Conservation (phyloP, 2,888 invertebrate species). For the Eupithecia subumbrata region DNA sequence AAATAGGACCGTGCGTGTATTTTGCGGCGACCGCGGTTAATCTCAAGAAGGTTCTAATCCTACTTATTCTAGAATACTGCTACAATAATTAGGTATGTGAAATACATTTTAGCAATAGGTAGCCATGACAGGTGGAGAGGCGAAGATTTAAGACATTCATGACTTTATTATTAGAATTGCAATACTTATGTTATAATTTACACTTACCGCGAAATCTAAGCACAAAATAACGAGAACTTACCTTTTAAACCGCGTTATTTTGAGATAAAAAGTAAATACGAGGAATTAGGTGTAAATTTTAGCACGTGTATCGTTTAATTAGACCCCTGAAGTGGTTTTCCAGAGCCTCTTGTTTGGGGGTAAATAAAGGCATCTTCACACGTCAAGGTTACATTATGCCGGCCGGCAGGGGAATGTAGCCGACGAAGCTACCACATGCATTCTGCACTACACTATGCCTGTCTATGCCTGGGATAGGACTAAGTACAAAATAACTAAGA, state of each 20-base stretch:
- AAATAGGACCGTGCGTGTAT: constrained; percentile 23
- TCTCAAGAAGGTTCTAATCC: constrained; percentile 77
- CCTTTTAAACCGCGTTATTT: not conserved
- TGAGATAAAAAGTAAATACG: not conserved
- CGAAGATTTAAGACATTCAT: not conserved
- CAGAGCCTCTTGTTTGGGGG: not conserved
- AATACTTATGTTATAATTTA: not conserved
- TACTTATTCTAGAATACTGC: constrained; percentile 81
- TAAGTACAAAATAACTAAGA: constrained; percentile 39
- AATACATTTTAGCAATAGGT: constrained; percentile 75
- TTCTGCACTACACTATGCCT: constrained; percentile 61
- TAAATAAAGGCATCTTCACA: constrained; percentile 52
- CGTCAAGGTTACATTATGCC: constrained; percentile 66
- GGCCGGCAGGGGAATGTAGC: constrained; percentile 66
- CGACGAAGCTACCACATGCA: constrained; percentile 80
- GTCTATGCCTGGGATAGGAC: constrained; percentile 34
- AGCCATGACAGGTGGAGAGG: constrained; percentile 64
- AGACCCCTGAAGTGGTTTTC: not conserved
- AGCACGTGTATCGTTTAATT: not conserved
- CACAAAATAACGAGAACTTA: not conserved
- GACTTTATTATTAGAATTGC: not conserved
- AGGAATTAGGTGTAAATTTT: not conserved
- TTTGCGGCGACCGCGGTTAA: constrained; percentile 54
- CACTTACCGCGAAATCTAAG: not conserved
- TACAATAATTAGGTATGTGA: constrained; percentile 75